These are phyloP conservation scores for Speoplatyrhinus poulsoni DNA, from an alignment of 2,113 vertebrate genomes.

Conservation along the genomic window DNA sequence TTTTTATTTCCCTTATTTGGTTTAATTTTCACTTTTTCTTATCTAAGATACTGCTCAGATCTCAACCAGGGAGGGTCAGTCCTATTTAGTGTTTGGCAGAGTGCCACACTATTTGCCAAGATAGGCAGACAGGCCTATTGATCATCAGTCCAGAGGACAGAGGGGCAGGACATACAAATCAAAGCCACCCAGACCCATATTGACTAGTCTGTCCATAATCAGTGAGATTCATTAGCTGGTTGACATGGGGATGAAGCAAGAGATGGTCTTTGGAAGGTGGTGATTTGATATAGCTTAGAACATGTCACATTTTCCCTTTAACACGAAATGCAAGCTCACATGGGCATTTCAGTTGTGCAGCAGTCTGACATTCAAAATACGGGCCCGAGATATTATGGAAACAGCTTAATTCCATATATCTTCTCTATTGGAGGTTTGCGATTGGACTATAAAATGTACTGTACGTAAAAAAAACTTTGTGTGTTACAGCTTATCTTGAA, in stretches of 20 bases:
- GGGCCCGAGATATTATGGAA: background rate
- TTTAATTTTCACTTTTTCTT: background rate
- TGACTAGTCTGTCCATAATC: constrained; percentile 58
- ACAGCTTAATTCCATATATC: no score
- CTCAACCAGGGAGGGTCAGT: constrained; percentile 33
- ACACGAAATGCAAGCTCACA: no score
- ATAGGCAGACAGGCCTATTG: constrained; percentile 67
- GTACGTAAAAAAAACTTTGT: background rate
- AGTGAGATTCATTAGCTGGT: constrained; percentile 54
- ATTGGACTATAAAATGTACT: no score
- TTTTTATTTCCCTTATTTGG: background rate
- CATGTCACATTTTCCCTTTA: background rate
- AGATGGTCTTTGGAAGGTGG: constrained; percentile 22
- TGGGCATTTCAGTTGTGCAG: background rate
- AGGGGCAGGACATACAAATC: constrained; percentile 66
- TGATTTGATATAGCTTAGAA: constrained; percentile 28
- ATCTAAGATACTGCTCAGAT: background rate
- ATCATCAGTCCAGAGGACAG: constrained; percentile 57
- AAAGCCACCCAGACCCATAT: constrained; percentile 59
- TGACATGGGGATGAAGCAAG: constrained; percentile 29
- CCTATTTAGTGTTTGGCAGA: constrained; percentile 38
- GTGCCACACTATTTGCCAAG: constrained; percentile 55
- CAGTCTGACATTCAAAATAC: background rate
- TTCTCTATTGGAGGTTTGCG: no score
- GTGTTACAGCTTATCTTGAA: background rate